Base-by-base conservation (phyloP, 2,888 invertebrate species). In the Philaethria dido region DNA sequence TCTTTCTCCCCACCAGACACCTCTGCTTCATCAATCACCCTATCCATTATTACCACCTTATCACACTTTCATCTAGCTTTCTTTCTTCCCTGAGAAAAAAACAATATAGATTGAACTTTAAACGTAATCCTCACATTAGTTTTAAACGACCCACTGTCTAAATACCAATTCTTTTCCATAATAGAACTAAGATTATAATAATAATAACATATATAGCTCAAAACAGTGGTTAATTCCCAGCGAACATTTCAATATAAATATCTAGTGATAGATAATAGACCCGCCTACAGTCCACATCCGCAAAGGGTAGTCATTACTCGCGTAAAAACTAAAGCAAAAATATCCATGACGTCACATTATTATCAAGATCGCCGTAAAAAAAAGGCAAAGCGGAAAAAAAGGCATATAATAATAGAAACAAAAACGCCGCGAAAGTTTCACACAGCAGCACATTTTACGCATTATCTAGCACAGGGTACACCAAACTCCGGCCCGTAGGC, bases 351-450 rank as follows among this genome's bases (percentile, higher is more conserved):
- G 73, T 73, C 73, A 73, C 67, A 70, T 72, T 77, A 78, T 76
- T 77, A 78, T 76, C 80, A 83, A 80, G 77, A 79, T 79, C 78
- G 80, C 75, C 77, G 77, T 74, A 68, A 75, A 77, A 79, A 33
- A 79, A 80, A 76, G 74, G 75, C 75, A 74, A 73, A 72, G 75
- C 76, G 75, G 67, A 75, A 72, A 79, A 83, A 84, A 83, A 81
- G 77, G 78, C 78, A 75, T 76, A 75, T 75, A 76, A 81, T 82
- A 82, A 83, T 80, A 80, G 80, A 82, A 83, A 83, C 82, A 82
- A 83, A 83, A 84, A 70, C 71, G 77, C 77, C 78, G 80, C 77
- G 78, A 82, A 84, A 85, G 77, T 83, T 84, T 83, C 76, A 74
- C 77, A 77, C 74, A 77, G 75, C 74, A 73, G 77, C 79, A 76